These are phyloP conservation scores for Cercopithecus mona DNA, from an alignment of 2,113 vertebrate species.

Conservation along the genomic window DNA sequence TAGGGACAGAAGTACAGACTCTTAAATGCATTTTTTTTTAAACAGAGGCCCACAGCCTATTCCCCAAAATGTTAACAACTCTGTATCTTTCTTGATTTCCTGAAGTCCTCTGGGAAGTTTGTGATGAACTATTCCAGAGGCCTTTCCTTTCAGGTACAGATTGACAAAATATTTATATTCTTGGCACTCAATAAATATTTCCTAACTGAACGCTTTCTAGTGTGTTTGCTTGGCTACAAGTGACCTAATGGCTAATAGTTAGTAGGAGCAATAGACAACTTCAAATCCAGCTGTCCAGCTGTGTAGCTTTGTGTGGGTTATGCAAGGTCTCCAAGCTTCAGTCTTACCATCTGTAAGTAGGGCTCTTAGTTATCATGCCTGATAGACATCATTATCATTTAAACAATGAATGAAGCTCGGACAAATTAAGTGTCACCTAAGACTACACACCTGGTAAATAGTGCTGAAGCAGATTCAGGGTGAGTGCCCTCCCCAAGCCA, in stretches of 20 bases:
- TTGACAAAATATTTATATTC: background rate
- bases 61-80: background rate
- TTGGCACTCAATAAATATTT: background rate
- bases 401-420: background rate
- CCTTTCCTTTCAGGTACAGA: background rate
- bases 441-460: background rate
- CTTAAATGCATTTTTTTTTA: background rate
- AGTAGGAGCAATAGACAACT: background rate
- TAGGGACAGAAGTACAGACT: background rate
- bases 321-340: background rate
- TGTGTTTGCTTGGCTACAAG: background rate
- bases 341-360: background rate
- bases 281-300: background rate
- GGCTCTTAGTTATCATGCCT: background rate
- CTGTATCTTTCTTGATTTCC: background rate
- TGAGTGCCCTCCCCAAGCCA: accelerated
- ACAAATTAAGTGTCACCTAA: background rate
- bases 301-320: background rate
- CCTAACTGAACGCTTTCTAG: background rate
- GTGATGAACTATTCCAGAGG: background rate
- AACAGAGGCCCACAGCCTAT: background rate
- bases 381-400: background rate
- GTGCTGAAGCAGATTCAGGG: background rate
- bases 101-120: background rate
- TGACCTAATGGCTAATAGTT: background rate